Percentiles rank a stretch among this genome's conserved stretches.
phyloP scores from a whole-genome alignment of 2,888 invertebrate genomes.

The Limenitis camilla region DNA sequence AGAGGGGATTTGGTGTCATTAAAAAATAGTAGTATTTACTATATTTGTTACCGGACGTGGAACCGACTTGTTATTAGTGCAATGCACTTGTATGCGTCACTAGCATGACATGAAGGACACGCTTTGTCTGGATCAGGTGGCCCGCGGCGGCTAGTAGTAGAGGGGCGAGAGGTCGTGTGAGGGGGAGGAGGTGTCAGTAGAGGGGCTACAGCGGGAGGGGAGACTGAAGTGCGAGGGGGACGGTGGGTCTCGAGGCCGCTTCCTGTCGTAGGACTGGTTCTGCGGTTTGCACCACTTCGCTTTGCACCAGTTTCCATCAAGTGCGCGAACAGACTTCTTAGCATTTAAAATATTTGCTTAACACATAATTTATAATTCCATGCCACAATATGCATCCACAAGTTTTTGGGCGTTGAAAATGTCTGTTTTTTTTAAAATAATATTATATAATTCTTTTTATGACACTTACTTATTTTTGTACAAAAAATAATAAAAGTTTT shows the following conservation, averaged over 20 bases:
- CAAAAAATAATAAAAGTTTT: too few species aligned
- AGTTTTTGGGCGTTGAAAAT: too few species aligned
- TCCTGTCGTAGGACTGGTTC: slow-evolving; percentile 70
- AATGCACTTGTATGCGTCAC: slow-evolving; percentile 71
- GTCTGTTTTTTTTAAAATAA: too few species aligned
- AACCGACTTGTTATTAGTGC: slow-evolving; percentile 64
- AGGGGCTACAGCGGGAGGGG: slow-evolving; percentile 19
- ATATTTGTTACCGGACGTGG: slow-evolving; percentile 47
- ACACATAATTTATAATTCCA: slow-evolving; percentile 25
- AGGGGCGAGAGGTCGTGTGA: slow-evolving; percentile 26
- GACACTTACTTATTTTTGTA: too few species aligned
- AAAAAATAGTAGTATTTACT: background rate
- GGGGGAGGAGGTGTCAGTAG: slow-evolving; percentile 27
- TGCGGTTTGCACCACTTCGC: slow-evolving; percentile 66
- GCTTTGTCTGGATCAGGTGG: slow-evolving; percentile 71
- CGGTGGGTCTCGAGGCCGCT: slow-evolving; percentile 56
- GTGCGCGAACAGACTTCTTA: slow-evolving; percentile 54
- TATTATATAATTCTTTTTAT: too few species aligned
- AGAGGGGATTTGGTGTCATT: background rate
- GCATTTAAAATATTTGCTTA: slow-evolving; percentile 40
- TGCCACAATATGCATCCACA: too few species aligned
- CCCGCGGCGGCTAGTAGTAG: slow-evolving; percentile 32
- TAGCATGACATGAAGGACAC: slow-evolving; percentile 58
- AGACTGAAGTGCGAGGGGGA: slow-evolving; percentile 17
- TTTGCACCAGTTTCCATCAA: slow-evolving; percentile 66